phyloP scores from a whole-genome alignment of 2,797 vertebrate species.

The Danio jaintianensis region DNA sequence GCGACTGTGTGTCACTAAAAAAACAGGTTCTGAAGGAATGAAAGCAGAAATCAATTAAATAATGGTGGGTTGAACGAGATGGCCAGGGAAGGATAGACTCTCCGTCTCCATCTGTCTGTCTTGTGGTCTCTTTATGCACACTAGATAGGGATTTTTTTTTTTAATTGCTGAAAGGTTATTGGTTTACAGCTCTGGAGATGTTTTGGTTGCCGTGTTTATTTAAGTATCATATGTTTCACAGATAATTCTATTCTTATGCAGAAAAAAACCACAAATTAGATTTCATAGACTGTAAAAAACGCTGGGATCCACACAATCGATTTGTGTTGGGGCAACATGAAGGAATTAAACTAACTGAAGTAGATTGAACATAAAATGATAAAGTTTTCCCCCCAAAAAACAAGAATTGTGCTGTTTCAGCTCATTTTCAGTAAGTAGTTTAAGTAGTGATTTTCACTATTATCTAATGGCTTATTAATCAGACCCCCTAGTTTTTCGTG shows the following conservation, averaged over 20 bases:
- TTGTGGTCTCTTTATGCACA: not conserved
- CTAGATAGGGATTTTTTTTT: not conserved
- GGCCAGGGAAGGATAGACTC: not conserved
- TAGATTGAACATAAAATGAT: no score
- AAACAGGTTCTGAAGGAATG: conserved; percentile 10
- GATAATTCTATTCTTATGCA: not conserved
- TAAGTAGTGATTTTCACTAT: no score
- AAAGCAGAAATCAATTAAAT: conserved; percentile 23
- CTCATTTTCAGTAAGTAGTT: no score
- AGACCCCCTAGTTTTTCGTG: no score
- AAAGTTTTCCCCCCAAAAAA: no score
- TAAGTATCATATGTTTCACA: not conserved
- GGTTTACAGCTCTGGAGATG: not conserved
- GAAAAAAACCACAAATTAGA: not conserved
- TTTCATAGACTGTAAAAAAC: no score
- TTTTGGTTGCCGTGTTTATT: not conserved
- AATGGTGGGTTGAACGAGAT: not conserved
- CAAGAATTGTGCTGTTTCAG: no score
- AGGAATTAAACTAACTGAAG: no score
- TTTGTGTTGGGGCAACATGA: no score
- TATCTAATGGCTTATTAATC: no score
- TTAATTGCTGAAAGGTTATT: not conserved
- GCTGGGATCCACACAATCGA: no score
- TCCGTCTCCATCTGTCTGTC: not conserved
- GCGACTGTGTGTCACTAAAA: not conserved